Conservation (phyloP, 2,888 invertebrate genomes). For the Megastigmus dorsalis region DNA sequence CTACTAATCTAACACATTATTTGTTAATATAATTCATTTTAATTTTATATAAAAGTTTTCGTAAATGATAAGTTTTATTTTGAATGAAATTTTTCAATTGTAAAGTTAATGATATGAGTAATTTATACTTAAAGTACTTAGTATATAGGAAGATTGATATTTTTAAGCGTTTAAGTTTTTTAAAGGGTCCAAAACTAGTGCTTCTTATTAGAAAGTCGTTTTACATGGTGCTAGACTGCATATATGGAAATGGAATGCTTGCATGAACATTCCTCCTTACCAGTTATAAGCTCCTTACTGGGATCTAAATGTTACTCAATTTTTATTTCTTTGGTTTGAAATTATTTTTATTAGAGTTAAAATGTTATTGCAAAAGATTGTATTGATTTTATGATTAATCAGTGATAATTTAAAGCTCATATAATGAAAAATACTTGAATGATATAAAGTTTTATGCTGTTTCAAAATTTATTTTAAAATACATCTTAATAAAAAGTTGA, state of each 20-base stretch:
- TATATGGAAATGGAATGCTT: slow-evolving; percentile 46
- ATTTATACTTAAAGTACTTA: too few relatives aligned
- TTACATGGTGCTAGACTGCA: slow-evolving; percentile 21
- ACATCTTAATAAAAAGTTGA: too few relatives aligned
- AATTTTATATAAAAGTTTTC: too few relatives aligned
- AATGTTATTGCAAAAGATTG: not conserved
- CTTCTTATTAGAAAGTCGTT: slow-evolving; percentile 44
- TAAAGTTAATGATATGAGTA: too few relatives aligned
- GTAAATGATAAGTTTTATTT: too few relatives aligned
- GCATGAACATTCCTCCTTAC: slow-evolving; percentile 42
- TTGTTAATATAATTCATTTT: too few relatives aligned
- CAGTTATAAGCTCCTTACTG: slow-evolving; percentile 6
- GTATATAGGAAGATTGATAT: too few relatives aligned
- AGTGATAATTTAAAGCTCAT: not conserved
- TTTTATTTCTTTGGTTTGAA: not conserved
- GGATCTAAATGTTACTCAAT: slow-evolving; percentile 8
- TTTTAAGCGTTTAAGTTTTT: not conserved
- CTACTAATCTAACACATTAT: too few relatives aligned
- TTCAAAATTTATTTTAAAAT: not conserved
- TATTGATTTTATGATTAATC: not conserved
- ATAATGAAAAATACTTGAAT: too few relatives aligned
- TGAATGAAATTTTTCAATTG: too few relatives aligned
- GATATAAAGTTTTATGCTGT: not conserved
- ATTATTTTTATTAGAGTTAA: not conserved
- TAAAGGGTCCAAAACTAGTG: slow-evolving; percentile 20